Conservation (phyloP, 2,888 invertebrate genomes). For the Caenorhabditis sp. region DNA sequence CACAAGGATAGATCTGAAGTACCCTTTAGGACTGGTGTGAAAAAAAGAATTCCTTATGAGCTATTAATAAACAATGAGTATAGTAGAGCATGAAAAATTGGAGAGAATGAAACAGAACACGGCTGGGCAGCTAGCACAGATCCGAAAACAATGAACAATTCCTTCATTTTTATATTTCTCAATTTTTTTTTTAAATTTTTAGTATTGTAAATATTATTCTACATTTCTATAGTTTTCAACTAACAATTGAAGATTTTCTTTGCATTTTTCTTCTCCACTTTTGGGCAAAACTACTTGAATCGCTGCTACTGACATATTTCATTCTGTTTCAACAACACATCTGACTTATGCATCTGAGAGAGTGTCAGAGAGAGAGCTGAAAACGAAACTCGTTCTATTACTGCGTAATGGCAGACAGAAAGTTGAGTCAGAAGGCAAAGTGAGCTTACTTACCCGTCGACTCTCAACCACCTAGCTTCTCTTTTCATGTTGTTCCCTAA, state of each 20-base stretch:
- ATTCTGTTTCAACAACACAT: slow-evolving; percentile 3
- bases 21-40: slow-evolving; percentile 4
- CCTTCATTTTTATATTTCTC: background rate
- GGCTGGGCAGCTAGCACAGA: too few relatives aligned
- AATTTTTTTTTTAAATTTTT: background rate
- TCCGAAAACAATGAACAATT: too few relatives aligned
- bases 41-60: slow-evolving; percentile 44
- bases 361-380: background rate
- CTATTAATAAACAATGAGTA: slow-evolving; percentile 50
- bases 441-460: too few relatives aligned
- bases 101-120: background rate
- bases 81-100: background rate
- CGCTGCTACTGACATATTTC: slow-evolving; percentile 6
- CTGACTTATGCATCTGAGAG: slow-evolving; percentile 11
- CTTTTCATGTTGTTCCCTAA: slow-evolving; percentile 57
- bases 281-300: background rate
- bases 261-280: background rate
- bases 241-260: too few relatives aligned
- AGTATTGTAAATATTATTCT: too few relatives aligned
- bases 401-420: slow-evolving; percentile 31
- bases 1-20: background rate
- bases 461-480: slow-evolving; percentile 23
- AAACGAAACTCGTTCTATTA: slow-evolving; percentile 20
- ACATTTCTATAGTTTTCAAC: background rate
- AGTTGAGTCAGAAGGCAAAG: slow-evolving; percentile 33